phyloP scores from a whole-genome alignment of 2,797 vertebrate species.

The Setipinna tenuifilis region DNA sequence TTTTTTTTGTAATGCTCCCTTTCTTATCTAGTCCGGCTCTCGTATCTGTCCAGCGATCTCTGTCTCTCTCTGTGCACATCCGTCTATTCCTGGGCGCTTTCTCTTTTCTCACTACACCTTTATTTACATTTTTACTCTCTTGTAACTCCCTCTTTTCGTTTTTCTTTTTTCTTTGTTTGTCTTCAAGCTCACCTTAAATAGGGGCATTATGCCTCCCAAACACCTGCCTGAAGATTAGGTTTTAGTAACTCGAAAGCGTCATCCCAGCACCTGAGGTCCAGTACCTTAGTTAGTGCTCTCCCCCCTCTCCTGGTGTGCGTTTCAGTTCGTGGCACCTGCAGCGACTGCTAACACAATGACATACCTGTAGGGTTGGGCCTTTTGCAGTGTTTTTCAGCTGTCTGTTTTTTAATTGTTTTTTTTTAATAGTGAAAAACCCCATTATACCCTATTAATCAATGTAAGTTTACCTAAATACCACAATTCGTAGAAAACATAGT shows the following conservation, averaged over 20 bases:
- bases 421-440: no score
- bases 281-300: background rate
- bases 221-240: background rate
- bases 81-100: background rate
- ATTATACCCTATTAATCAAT: no score
- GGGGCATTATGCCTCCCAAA: background rate
- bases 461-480: no score
- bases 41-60: conserved; percentile 6
- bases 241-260: background rate
- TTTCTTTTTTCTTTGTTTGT: background rate
- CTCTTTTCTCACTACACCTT: background rate
- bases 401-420: background rate
- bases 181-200: background rate
- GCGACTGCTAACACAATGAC: background rate
- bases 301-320: background rate
- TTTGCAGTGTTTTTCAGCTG: background rate
- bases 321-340: background rate
- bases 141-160: background rate
- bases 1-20: background rate
- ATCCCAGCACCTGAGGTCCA: background rate
- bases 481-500: no score
- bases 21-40: conserved; percentile 14
- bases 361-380: background rate
- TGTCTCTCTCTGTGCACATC: background rate
- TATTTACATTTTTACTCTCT: background rate